Evolutionary conservation across 1,140 invertebrate species (phyloP).

Genomic region (Leptinotarsa texana): DNA sequence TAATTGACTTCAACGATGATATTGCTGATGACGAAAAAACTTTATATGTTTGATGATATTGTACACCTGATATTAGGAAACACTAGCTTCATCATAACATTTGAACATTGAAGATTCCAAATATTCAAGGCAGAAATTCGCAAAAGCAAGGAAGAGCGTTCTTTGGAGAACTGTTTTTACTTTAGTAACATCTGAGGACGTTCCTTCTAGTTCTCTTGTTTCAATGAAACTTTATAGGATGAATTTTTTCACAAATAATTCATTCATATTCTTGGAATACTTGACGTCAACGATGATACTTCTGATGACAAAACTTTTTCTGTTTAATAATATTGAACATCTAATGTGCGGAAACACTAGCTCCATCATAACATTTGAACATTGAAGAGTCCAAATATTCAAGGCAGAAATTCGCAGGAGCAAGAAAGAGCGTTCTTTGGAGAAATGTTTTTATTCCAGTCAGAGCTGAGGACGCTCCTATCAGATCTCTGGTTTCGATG

Average conservation of each 20-base stretch:
- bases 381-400: constrained; percentile 30
- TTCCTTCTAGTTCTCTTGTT: neutral
- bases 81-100: too few relatives aligned
- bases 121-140: constrained; percentile 45
- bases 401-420: constrained; percentile 40
- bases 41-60: too few relatives aligned
- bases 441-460: neutral
- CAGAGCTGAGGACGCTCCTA: neutral
- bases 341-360: neutral
- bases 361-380: too few relatives aligned
- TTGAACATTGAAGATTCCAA: neutral
- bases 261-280: neutral
- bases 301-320: neutral
- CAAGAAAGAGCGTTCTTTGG: constrained; percentile 37
- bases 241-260: neutral
- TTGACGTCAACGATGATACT: neutral
- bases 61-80: constrained; percentile 15
- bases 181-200: neutral
- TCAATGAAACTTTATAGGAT: neutral
- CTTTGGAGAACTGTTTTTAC: constrained; percentile 21
- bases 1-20: neutral
- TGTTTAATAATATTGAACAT: neutral
- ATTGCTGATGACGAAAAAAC: neutral
- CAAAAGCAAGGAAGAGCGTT: constrained; percentile 31
- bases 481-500: neutral